Percentiles rank a stretch among this genome's conserved stretches.
Conservation (phyloP, 2,797 vertebrate genomes). For the Peromyscus attwateri region DNA sequence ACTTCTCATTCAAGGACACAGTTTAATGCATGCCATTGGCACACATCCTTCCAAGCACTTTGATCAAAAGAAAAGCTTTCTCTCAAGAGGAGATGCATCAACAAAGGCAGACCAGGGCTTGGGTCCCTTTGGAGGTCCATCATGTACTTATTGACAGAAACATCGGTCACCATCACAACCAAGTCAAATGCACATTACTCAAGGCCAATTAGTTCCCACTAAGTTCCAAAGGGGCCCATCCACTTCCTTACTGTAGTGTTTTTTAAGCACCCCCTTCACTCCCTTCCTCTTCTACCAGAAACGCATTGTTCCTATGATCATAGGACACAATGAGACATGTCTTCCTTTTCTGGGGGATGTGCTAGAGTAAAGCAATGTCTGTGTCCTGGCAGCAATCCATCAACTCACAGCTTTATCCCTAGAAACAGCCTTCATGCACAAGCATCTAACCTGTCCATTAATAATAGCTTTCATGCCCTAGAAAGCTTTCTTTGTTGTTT, state of each 20-base stretch:
- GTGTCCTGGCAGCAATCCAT: not conserved
- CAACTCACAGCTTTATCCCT: not conserved
- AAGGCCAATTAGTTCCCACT: not conserved
- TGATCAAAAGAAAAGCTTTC: not conserved
- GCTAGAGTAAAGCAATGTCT: not conserved
- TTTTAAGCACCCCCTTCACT: not conserved
- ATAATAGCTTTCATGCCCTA: conserved; percentile 38
- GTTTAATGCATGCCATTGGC: not conserved
- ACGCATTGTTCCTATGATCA: accelerated
- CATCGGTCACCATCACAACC: not conserved
- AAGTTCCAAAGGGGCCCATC: accelerated
- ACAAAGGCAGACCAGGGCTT: not conserved
- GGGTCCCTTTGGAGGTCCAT: accelerated
- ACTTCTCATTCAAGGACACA: not conserved
- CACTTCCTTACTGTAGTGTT: accelerated
- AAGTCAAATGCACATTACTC: not conserved
- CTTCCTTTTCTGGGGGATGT: not conserved
- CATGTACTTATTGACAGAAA: not conserved
- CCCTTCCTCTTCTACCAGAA: not conserved
- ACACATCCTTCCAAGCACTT: not conserved
- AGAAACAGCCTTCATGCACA: not conserved
- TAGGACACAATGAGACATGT: too few relatives aligned
- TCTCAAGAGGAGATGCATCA: not conserved
- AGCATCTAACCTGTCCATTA: conserved; percentile 20
- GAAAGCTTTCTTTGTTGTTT: conserved; percentile 52